phyloP scores from a whole-genome alignment of 2,888 invertebrate species.

The Pemphredon lugubris region DNA sequence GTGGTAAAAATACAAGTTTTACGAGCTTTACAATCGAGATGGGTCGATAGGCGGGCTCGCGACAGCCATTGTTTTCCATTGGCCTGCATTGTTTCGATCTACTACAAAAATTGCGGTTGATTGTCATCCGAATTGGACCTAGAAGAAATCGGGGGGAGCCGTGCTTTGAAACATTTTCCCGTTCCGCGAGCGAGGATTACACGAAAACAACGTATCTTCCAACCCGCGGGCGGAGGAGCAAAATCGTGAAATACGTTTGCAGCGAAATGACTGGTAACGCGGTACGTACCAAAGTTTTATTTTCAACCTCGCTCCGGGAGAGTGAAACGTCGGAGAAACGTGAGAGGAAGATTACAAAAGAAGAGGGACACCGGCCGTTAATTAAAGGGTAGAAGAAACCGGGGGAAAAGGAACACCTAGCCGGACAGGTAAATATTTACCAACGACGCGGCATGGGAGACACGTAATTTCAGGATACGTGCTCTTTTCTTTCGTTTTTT shows the following conservation, averaged over 20 bases:
- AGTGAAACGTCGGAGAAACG: slow-evolving; percentile 30
- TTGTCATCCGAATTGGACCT: background rate
- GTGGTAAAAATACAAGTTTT: slow-evolving; percentile 15
- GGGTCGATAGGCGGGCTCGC: slow-evolving; percentile 54
- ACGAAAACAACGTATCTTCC: too few relatives aligned
- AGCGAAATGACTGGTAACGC: slow-evolving; percentile 24
- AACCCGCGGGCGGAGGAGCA: background rate
- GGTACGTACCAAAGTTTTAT: slow-evolving; percentile 17
- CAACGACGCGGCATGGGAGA: slow-evolving; percentile 55
- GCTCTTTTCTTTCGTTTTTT: slow-evolving; percentile 51
- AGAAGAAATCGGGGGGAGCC: background rate
- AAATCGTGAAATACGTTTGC: slow-evolving; percentile 8
- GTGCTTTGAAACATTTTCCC: too few relatives aligned
- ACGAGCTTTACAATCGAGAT: slow-evolving; percentile 34
- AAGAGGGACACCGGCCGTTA: slow-evolving; percentile 60
- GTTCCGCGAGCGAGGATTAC: slow-evolving; percentile 12
- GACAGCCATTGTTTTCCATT: slow-evolving; percentile 43
- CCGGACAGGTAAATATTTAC: slow-evolving; percentile 78
- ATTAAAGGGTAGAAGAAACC: slow-evolving; percentile 63
- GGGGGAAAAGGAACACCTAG: slow-evolving; percentile 34
- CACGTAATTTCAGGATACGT: slow-evolving; percentile 63
- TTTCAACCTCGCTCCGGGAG: slow-evolving; percentile 16
- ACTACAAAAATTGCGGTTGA: slow-evolving; percentile 21
- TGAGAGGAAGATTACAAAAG: slow-evolving; percentile 33
- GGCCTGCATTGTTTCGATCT: slow-evolving; percentile 24